Evolutionary conservation across 2,113 vertebrate genomes (phyloP), one percentile per base, ranked within the genome.

Genomic region (Odobenus rosmarus): DNA sequence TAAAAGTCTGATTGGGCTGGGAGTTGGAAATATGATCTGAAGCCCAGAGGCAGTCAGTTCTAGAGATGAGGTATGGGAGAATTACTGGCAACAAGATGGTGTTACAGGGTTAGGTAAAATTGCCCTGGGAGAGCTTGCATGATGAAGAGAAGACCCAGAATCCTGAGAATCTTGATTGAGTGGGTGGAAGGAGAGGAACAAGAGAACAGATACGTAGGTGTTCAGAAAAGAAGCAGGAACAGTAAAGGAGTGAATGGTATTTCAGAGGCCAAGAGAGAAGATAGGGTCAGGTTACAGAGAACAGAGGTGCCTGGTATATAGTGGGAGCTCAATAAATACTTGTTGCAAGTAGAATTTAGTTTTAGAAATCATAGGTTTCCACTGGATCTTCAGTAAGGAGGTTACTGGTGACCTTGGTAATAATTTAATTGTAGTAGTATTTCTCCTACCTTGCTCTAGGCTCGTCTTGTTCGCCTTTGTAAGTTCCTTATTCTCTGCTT

Each of bases 321-420:
- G 55, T 87, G 85, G 18, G 55, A 69, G 39, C 28, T 83, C 76
- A 80, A 7, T 79, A 79, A 67, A 64, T 71, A 62, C 36, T 62
- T 83, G 26, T 26, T 76, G 12, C 51, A 69, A 81, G 83, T 76
- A 92, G 76, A 88, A 77, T 88, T 92, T 72, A 80, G 31, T 87
- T 85, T 90, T 92, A 85, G 39, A 55, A 86, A 53, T 86, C 9
- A 7, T 74, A 28, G 10, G 11, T 69, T 83, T 96, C 23, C 39
- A 51, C 24, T 81, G 64, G 64, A 81, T 91, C 57, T 76, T 91
- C 57, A 53, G 14, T 87, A 81, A 86, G n/a, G 79, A 93, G 13
- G 76, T 82, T 96, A 88, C 55, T 85, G 59, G n/a, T 85, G 42
- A 79, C 13, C n/a, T 94, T 61, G 49, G 74, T 77, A 62, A 92